phyloP scores from a whole-genome alignment of 2,797 vertebrate genomes.

The Decapterus maruadsi region DNA sequence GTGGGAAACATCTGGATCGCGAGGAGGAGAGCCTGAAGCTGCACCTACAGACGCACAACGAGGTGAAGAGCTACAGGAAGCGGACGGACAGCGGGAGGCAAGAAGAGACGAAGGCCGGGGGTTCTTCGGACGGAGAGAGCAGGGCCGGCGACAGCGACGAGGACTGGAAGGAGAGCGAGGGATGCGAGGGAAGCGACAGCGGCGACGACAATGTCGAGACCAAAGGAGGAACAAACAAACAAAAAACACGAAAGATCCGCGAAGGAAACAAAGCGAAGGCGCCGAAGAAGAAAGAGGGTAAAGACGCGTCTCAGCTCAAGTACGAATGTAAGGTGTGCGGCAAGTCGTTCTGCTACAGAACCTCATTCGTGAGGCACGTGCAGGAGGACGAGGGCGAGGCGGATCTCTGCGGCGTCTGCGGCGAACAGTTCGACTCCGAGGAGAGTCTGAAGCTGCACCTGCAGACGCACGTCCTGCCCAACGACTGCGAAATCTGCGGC shows the following conservation, averaged over 20 bases:
- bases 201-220: neutral
- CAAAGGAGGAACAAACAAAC: neutral
- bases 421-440: conserved; percentile 20
- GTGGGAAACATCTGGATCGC: conserved; percentile 46
- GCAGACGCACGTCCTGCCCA: conserved; percentile 34
- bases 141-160: neutral
- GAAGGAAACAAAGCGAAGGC: neutral
- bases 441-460: conserved; percentile 45
- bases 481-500: conserved; percentile 42
- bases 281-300: neutral
- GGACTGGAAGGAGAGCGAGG: conserved; percentile 31
- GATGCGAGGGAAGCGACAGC: neutral
- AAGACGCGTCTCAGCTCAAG: conserved; percentile 21
- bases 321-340: conserved; percentile 50
- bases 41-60: conserved; percentile 41
- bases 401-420: conserved; percentile 42
- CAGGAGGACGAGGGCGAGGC: conserved; percentile 42
- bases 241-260: neutral
- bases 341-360: conserved; percentile 51
- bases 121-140: neutral
- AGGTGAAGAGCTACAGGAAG: conserved; percentile 18
- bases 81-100: neutral
- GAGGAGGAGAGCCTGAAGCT: neutral
- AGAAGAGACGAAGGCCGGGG: neutral
- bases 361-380: conserved; percentile 54